Evolutionary conservation across 2,797 vertebrate genomes (phyloP).

Genomic region (Rallus crepitans): DNA sequence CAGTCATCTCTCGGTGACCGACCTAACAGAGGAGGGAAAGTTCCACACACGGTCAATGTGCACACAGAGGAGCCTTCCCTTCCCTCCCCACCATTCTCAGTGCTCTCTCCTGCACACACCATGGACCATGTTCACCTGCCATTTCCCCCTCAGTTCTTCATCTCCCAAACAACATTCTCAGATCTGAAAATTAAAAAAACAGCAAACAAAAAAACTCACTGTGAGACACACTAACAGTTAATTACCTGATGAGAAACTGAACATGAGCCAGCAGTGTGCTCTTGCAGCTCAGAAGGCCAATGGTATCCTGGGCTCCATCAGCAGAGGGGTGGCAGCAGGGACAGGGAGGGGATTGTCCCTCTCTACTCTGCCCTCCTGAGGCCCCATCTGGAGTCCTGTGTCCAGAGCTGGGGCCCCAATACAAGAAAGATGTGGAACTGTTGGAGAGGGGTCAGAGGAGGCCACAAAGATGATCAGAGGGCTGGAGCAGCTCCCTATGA

Average conservation of each 20-base stretch:
- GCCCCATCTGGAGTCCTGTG: too few species aligned
- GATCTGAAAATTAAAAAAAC: neutral
- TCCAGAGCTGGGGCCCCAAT: too few species aligned
- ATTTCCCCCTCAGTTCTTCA: neutral
- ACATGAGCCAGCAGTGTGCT: too few species aligned
- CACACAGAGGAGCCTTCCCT: rapidly evolving
- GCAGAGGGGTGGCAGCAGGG: too few species aligned
- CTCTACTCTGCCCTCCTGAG: too few species aligned
- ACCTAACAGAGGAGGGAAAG: neutral
- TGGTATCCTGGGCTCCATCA: too few species aligned
- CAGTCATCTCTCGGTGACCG: neutral
- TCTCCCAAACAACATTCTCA: neutral
- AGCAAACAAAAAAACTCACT: neutral
- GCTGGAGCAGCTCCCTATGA: too few species aligned
- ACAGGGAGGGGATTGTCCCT: too few species aligned
- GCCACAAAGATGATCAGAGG: too few species aligned
- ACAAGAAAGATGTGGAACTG: too few species aligned
- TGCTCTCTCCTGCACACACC: neutral
- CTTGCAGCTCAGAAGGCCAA: too few species aligned
- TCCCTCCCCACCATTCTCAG: rapidly evolving
- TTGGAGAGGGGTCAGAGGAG: too few species aligned
- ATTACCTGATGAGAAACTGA: neutral
- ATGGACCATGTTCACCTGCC: neutral
- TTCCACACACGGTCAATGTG: rapidly evolving
- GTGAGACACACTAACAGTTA: neutral